A percentile compares a stretch with the other conserved stretches of the same genome.
These are phyloP conservation scores for Folsomia manolachei DNA, from an alignment of 2,888 invertebrate genomes.

Conservation along the genomic window DNA sequence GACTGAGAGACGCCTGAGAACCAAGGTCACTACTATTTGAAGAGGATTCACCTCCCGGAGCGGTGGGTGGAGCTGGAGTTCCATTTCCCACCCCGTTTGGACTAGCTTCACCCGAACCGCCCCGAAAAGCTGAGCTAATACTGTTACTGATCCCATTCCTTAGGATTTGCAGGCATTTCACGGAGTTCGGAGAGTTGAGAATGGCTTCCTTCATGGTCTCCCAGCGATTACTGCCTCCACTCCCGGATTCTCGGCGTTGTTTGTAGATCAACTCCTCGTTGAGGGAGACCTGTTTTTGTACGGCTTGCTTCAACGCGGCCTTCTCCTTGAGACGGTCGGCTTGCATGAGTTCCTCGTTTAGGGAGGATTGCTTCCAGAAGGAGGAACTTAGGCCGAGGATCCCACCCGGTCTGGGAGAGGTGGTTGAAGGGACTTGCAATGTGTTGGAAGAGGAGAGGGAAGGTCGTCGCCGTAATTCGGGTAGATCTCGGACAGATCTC, in stretches of 20 bases:
- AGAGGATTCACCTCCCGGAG: neutral
- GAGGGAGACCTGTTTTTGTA: slow-evolving; percentile 82
- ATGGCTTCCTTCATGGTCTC: slow-evolving; percentile 69
- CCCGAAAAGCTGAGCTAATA: neutral
- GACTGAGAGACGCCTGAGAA: neutral
- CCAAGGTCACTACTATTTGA: slow-evolving; percentile 5
- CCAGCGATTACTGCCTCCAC: slow-evolving; percentile 48
- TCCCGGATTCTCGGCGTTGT: neutral
- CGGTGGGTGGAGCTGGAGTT: neutral
- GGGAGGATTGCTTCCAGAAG: slow-evolving; percentile 70
- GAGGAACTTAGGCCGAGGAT: slow-evolving; percentile 12
- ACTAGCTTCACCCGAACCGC: neutral
- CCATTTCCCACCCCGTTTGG: neutral
- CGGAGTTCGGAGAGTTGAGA: slow-evolving; percentile 69
- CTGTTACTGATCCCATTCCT: slow-evolving; percentile 74
- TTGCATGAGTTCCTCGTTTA: slow-evolving; percentile 86
- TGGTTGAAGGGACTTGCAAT: slow-evolving; percentile 36
- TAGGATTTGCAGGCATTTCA: slow-evolving; percentile 72
- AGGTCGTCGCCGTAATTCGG: slow-evolving; percentile 60
- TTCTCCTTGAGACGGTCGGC: slow-evolving; percentile 80
- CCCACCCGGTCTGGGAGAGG: slow-evolving; percentile 57
- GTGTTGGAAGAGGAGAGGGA: neutral
- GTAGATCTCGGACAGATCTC: slow-evolving; percentile 64
- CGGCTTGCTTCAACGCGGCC: slow-evolving; percentile 72
- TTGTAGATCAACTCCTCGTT: slow-evolving; percentile 78